Percentiles rank a stretch among this genome's conserved stretches.
These are phyloP conservation scores for Ornithoptera priamus DNA, from an alignment of 2,888 invertebrate genomes.

Conservation along the genomic window DNA sequence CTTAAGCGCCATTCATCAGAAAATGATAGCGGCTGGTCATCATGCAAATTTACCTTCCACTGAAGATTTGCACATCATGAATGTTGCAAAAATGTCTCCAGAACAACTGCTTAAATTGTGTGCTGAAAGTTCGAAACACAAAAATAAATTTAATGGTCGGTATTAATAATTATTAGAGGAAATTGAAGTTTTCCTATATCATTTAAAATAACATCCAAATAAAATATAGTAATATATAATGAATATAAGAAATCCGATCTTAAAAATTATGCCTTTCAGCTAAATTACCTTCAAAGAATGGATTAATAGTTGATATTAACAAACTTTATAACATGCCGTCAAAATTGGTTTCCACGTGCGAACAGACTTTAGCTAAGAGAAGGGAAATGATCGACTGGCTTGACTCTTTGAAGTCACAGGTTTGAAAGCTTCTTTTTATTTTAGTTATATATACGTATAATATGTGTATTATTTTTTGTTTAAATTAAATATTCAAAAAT, in stretches of 20 bases:
- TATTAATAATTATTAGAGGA: neutral
- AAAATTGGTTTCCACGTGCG: constrained; percentile 59
- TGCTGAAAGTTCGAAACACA: constrained; percentile 34
- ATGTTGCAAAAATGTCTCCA: constrained; percentile 58
- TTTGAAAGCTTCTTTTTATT: constrained; percentile 33
- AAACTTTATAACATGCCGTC: constrained; percentile 57
- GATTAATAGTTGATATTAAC: constrained; percentile 47
- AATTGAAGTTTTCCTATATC: neutral
- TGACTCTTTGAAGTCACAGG: constrained; percentile 48
- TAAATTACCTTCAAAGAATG: constrained; percentile 30
- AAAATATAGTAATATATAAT: neutral
- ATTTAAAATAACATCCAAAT: neutral
- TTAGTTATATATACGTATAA: neutral
- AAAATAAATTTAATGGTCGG: constrained; percentile 7
- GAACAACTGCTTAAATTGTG: constrained; percentile 62
- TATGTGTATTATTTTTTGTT: neutral
- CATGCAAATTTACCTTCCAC: constrained; percentile 48
- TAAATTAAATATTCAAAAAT: neutral
- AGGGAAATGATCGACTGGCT: constrained; percentile 68
- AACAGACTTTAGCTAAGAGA: constrained; percentile 57
- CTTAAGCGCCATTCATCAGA: constrained; percentile 52
- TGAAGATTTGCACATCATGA: constrained; percentile 63
- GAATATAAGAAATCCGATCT: constrained; percentile 1
- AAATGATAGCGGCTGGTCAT: constrained; percentile 51
- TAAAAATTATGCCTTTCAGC: constrained; percentile 27